Evolutionary conservation across 1,140 invertebrate genomes (phyloP).

Genomic region (Zaprionus nigranus): DNA sequence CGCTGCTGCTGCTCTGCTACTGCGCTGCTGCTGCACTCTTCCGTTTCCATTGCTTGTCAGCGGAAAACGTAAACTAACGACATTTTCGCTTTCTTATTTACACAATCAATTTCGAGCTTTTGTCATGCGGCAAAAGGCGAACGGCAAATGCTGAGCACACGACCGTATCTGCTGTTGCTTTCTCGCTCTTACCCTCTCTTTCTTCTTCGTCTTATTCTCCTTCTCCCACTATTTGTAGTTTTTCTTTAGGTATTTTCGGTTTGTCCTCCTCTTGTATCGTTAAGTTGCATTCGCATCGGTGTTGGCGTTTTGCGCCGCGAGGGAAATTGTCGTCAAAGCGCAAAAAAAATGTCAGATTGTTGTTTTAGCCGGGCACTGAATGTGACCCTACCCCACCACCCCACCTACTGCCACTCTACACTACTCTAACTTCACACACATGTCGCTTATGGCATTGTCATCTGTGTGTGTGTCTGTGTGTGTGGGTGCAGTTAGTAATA

Average conservation of each 20-base stretch:
- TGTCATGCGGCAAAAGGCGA: slow-evolving; percentile 66
- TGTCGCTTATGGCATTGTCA: slow-evolving; percentile 47
- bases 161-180: slow-evolving; percentile 12
- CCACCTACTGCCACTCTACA: too few relatives aligned
- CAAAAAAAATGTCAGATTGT: slow-evolving; percentile 78
- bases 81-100: slow-evolving; percentile 82
- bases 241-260: slow-evolving; percentile 25
- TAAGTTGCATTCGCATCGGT: slow-evolving; percentile 44
- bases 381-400: neutral
- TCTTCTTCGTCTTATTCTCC: slow-evolving; percentile 27
- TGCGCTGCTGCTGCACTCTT: slow-evolving; percentile 13
- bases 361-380: slow-evolving; percentile 65
- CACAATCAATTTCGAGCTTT: slow-evolving; percentile 79
- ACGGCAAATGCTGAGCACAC: slow-evolving; percentile 51
- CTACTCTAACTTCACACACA: slow-evolving; percentile 19
- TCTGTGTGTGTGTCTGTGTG: slow-evolving; percentile 26
- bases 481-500: slow-evolving; percentile 45
- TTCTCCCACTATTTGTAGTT: neutral
- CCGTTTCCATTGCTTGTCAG: slow-evolving; percentile 71
- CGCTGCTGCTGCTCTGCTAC: neutral
- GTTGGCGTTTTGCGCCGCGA: slow-evolving; percentile 65
- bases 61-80: slow-evolving; percentile 82
- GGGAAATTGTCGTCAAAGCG: slow-evolving; percentile 81
- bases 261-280: slow-evolving; percentile 54
- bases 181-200: slow-evolving; percentile 2